Evolutionary conservation across 64 coral and sea anemone genomes (phyloP).

Genomic region (Pocillopora verrucosa): DNA sequence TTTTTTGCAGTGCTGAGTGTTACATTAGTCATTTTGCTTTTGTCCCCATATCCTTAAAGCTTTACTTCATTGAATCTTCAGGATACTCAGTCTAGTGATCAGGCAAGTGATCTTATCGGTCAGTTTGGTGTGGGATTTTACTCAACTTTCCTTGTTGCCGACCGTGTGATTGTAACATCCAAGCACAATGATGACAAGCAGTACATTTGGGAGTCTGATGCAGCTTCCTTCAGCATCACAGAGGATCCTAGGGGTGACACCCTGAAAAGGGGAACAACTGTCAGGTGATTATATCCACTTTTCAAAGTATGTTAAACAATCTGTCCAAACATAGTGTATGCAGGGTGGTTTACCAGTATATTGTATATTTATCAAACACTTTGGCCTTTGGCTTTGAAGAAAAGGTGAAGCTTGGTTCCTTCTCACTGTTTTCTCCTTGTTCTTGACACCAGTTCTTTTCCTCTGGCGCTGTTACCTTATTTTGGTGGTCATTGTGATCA

Average conservation of each 20-base stretch:
- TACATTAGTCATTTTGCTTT: neutral
- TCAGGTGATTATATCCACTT: constrained; percentile 70
- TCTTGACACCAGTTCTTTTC: no score
- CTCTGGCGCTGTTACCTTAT: no score
- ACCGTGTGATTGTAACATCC: constrained; percentile 96
- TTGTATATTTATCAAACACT: no score
- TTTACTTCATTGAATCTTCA: constrained; percentile 14
- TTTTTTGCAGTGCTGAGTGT: neutral
- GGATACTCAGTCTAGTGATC: constrained; percentile 67
- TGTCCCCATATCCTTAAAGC: neutral
- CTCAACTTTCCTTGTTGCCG: constrained; percentile 94
- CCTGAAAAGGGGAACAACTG: constrained; percentile 89
- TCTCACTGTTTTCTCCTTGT: neutral
- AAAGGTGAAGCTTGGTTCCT: neutral
- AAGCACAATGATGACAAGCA: constrained; percentile 99
- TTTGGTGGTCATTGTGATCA: no score
- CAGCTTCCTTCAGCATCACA: constrained; percentile 87
- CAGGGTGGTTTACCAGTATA: no score
- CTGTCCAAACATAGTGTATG: no score
- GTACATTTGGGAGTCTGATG: constrained; percentile 98
- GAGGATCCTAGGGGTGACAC: constrained; percentile 92
- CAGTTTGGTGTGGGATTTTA: constrained; percentile 99
- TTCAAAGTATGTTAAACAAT: neutral
- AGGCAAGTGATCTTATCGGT: constrained; percentile 91
- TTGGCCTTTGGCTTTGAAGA: no score